Evolutionary conservation across 2,113 vertebrate species (phyloP), one percentile per base, ranked within the genome.

Genomic region (Odocoileus hemionus): DNA sequence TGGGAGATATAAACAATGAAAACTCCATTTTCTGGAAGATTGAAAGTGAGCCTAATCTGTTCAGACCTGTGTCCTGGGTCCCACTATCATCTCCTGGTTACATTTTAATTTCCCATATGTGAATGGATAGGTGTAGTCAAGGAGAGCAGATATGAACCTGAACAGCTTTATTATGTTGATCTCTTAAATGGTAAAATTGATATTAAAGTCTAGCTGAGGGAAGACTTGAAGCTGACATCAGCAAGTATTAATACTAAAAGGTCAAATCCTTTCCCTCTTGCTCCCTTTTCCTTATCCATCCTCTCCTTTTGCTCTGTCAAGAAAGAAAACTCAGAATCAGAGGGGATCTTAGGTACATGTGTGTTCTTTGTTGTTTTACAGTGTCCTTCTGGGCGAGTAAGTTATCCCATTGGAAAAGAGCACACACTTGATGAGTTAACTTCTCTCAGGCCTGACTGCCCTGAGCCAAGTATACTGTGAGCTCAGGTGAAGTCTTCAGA

Each of bases 1-100:
- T 98, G 97, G 92, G 97, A 97, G 88, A 98, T 96, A 98, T 78
- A 98, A 98, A 98, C 94, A 97, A 7, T 90, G 89, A 97, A 98
- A 98, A 97, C 96, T 80, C 91, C 45, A 95, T 96, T 98, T 98
- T 91, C 96, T 97, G 25, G 57, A 98, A 98, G 98, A 98, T 96
- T 97, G 74, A 96, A 98, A 96, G 76, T 95, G 79, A 98, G 61
- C 43, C 95, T 98, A 96, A 96, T 88, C 94, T 97, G 54, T 64
- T 52, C 82, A 96, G 54, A 98, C 97, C 96, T 82, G 33, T 11
- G 7, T 86, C 47, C 85, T 74, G 3, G 2, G 3, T 91, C 43
- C 60, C 33, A 74, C 30, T 7, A 6, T 86, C 85, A 55, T 23
- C 86, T 94, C 19, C 54, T 9, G 54, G 60, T 97, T 95, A 43